Base-by-base conservation (phyloP, 2,888 invertebrate genomes). In the Drosophila ezoana region DNA sequence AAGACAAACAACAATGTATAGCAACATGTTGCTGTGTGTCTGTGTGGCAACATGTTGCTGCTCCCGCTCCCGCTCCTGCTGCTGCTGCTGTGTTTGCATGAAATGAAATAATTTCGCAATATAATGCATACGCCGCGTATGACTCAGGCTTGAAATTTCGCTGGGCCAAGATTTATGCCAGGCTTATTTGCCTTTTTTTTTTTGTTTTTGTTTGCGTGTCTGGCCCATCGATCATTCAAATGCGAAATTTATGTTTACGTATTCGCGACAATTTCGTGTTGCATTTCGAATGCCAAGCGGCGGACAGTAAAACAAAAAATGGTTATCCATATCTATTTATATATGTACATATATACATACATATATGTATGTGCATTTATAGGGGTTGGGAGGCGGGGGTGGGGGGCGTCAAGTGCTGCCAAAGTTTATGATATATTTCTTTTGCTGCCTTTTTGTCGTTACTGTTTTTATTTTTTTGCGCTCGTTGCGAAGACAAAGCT, bases 161-260 rank as follows among this genome's bases (percentile, higher is more conserved):
- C 20, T 66, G 58, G 49, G 13, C 44, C 38, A 57, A 68, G 76
- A 84, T 69, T 81, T 85, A 74, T 87, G 74, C 61, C 76, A 57
- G 53, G 47, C 58, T 72, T 64, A n/a, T 68, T 44, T 52, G 52
- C 43, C 20, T 16, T 38, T 16, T 35, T 14, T 10, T 23, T 13
- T 10, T 28, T 35, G 13, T n/a, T 16, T 20, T 1, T 14, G 14
- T 44, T 16, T 37, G 33, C 20, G 16, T 23, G 53, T 28, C 54
- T 67, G 72, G 44, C 45, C 53, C 79, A 87, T 87, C 81, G 86
- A 83, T 87, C 88, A 88, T 79, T 76, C 49, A 68, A 72, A 76
- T 72, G 74, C 54, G 56, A 45, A 76, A 73, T 76, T 83, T 79
- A 79, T 87, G 70, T 59, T 65, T 71, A 43, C 41, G 56, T 49